Evolutionary conservation across 2,888 invertebrate genomes (phyloP), one percentile per base, ranked within the genome.

Genomic region (Cancer borealis): DNA sequence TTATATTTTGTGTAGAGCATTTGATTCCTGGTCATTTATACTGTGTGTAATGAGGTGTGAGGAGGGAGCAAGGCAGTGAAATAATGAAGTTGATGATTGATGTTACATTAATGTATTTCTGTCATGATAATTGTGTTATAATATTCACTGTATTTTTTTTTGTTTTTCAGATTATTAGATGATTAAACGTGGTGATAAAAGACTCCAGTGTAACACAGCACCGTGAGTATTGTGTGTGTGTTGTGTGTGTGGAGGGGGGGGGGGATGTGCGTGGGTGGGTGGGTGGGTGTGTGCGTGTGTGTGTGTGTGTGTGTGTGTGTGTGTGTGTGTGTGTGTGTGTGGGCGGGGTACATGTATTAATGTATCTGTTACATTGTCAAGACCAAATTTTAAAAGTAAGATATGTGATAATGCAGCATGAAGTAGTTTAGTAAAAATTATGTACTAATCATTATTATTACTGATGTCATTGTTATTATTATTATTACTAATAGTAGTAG

Each of bases 121-220:
- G 17, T 60, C 8, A 49, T 12, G 60, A 39, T 60, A n/a, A n/a
- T n/a, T 73, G 49, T 21, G 47, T 47, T 47, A 12, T 88, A 46
- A 88, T 84, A 21, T 60, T 26, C 39, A 12, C 26, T 90, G 3
- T 92, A 5, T 79, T 21, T 39, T 39, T 5, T 73, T 47, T 91
- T 84, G 14, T 73, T 47, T 91, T 84, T 6, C 92, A 94, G 94
- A 89, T 73, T 92, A 73, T 89, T 94, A 88, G 90, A 92, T 94
- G 94, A 66, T 94, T 89, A 47, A 54, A 94, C n/a, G 14, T 92
- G 87, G 30, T 30, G 45, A n/a, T 30, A 88, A 49, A 73, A 94
- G 89, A 73, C 88, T 73, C 94, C 92, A 92, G 92, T 94, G 94
- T 92, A 94, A 92, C 94, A 92, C 12, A 89, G 93, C 91, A 84